Base-by-base conservation (phyloP, 2,797 vertebrate genomes). In the Chrysocyon brachyurus region DNA sequence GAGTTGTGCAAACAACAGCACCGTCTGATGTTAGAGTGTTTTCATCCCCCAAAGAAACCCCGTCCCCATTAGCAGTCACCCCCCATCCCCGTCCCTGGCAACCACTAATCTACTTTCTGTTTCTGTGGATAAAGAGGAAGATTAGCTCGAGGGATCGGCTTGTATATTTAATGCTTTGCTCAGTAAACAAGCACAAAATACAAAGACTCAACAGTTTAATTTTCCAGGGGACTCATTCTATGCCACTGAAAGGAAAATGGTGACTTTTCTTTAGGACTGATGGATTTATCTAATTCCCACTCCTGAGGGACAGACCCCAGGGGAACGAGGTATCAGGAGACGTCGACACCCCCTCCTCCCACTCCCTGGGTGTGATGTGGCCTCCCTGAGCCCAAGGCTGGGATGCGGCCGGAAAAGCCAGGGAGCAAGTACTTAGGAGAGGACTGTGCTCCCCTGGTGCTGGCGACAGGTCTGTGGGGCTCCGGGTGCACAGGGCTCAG, bases 301-400 rank as follows among this genome's bases (percentile, higher is more conserved):
- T 52, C 2, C 56, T 15, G 54, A 52, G 2, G 52, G 49, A 17
- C 7, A 24, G 40, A 14, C 5, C 0, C 3, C 36, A 28, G n/a
- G 15, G 6, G 16, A 52, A 1, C 0, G 2, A 78, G 63, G 68
- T 14, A 2, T 11, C 33, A 33, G 54, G 57, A 31, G 36, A 16
- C 31, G 12, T 22, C 8, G 21, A 36, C 1, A 0, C 12, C 12
- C 5, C n/a, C 14, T n/a, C 12, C 6, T 17, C 6, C 15, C 28
- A 15, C 36, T 40, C 12, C 52, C 1, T 0, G 2, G 19, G 6
- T 3, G 46, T 3, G 33, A 46, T 2, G 52, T 6, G 75, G 26
- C 52, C 22, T 14, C 22, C 0, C 1, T 28, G 22, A 33, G 4
- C 6, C 21, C 15, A 1, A 1, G 1, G 4, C 21, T 2, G 0